Percentiles rank a stretch among this genome's conserved stretches.
phyloP scores from a whole-genome alignment of 1,140 invertebrate species.

The Cyclargus thomasi region DNA sequence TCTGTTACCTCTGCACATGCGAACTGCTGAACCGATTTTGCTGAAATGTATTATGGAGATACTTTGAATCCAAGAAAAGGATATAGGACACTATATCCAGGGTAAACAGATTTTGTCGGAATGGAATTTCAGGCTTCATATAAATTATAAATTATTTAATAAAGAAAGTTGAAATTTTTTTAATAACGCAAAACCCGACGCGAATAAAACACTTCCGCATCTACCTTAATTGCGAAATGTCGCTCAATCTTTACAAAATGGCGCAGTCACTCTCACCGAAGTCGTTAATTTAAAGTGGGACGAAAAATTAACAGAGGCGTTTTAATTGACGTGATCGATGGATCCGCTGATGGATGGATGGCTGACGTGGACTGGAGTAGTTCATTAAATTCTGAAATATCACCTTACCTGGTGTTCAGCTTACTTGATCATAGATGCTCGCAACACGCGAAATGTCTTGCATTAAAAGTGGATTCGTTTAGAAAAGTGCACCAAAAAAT shows the following conservation, averaged over 20 bases:
- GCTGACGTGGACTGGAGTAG: not conserved
- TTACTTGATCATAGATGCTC: too few species aligned
- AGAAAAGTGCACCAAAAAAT: too few species aligned
- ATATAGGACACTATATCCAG: too few species aligned
- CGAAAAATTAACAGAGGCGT: conserved; percentile 2
- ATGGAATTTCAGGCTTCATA: too few species aligned
- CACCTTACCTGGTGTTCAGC: not conserved
- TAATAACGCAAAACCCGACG: not conserved
- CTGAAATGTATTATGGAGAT: too few species aligned
- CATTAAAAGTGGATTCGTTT: too few species aligned
- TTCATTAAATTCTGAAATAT: not conserved
- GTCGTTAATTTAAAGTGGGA: conserved; percentile 1
- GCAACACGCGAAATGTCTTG: not conserved
- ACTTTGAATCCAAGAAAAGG: too few species aligned
- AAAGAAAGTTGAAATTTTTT: too few species aligned
- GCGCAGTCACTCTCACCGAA: not conserved
- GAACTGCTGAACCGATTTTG: too few species aligned
- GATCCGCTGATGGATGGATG: not conserved
- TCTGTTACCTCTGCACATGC: too few species aligned
- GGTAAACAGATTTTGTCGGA: too few species aligned
- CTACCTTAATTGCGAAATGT: not conserved
- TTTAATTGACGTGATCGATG: conserved; percentile 1
- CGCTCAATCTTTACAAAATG: not conserved
- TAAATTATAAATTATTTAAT: too few species aligned
- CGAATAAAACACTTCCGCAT: not conserved